phyloP scores from a whole-genome alignment of 2,113 vertebrate genomes.

The Thymallus thymallus region DNA sequence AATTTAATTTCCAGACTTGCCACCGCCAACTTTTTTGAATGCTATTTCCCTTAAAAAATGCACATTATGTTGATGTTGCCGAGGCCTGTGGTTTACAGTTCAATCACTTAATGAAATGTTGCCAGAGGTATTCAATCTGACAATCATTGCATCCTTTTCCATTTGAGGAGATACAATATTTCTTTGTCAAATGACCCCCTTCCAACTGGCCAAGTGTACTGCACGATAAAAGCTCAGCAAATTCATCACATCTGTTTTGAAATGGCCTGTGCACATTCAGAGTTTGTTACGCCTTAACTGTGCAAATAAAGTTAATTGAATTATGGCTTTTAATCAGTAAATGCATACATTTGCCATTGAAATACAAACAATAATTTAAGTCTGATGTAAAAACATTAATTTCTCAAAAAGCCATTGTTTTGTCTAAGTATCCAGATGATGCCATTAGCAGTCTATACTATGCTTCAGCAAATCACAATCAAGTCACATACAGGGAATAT shows the following conservation, averaged over 20 bases:
- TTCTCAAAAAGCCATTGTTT: background rate
- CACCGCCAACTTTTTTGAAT: slow-evolving; percentile 10
- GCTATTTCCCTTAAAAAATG: background rate
- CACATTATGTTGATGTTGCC: background rate
- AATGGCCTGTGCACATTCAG: background rate
- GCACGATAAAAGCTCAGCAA: slow-evolving; percentile 22
- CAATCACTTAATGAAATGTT: slow-evolving; percentile 10
- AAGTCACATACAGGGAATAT: background rate
- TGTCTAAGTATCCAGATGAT: background rate
- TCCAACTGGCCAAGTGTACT: background rate
- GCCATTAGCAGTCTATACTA: background rate
- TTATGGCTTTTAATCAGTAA: background rate
- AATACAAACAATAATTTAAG: slow-evolving; percentile 7
- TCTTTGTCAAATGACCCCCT: no score
- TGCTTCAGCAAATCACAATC: background rate
- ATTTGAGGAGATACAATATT: background rate
- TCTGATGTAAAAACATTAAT: background rate
- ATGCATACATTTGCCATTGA: no score
- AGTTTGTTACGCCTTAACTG: background rate
- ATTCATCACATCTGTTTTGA: slow-evolving; percentile 25
- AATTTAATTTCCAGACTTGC: slow-evolving; percentile 11
- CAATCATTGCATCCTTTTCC: slow-evolving; percentile 27
- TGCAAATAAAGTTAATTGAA: background rate
- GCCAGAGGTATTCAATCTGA: slow-evolving; percentile 23
- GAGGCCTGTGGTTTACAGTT: background rate